These are phyloP conservation scores for Gadus macrocephalus DNA, from an alignment of 2,113 vertebrate genomes.

Conservation along the genomic window DNA sequence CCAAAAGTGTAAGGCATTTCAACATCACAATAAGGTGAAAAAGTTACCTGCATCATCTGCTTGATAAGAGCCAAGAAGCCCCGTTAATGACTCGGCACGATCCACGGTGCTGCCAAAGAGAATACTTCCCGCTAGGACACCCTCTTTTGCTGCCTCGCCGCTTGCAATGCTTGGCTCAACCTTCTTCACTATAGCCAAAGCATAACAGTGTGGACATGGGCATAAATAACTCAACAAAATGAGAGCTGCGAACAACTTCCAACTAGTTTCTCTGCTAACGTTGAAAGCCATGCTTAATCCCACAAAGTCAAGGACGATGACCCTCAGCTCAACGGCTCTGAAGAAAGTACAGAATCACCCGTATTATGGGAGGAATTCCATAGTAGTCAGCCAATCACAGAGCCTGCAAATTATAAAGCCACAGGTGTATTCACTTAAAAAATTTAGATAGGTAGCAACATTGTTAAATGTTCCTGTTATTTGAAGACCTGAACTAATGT, in stretches of 20 bases:
- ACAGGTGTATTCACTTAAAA: neutral
- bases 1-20: no score
- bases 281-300: conserved; percentile 21
- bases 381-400: conserved; percentile 21
- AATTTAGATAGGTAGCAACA: neutral
- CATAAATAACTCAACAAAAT: conserved; percentile 25
- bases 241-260: conserved; percentile 13
- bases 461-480: neutral
- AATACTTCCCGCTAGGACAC: conserved; percentile 9
- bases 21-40: neutral
- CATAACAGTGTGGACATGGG: conserved; percentile 11
- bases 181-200: neutral
- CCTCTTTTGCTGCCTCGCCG: conserved; percentile 1
- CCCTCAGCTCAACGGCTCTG: neutral
- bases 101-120: conserved; percentile 21
- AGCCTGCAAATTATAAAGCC: neutral
- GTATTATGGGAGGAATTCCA: conserved; percentile 3
- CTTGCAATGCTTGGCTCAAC: neutral
- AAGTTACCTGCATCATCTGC: conserved; percentile 8
- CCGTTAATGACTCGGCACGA: neutral
- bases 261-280: neutral
- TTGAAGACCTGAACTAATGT: neutral
- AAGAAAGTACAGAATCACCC: neutral
- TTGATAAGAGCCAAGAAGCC: neutral
- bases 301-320: neutral